Conservation (phyloP, 2,888 invertebrate genomes). For the Dendrolimus houi region DNA sequence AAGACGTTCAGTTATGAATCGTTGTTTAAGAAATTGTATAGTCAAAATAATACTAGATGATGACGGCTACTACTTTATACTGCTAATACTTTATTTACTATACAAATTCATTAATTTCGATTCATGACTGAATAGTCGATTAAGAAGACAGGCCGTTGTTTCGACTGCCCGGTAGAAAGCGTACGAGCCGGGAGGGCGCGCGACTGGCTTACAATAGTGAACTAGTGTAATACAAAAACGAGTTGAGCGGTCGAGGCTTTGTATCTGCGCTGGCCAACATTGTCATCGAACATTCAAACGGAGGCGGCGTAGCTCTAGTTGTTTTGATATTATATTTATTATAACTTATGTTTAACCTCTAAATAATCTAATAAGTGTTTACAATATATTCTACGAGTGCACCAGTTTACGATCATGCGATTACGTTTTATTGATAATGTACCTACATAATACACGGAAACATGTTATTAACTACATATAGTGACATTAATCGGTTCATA, state of each 20-base stretch:
- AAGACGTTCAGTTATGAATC: background rate
- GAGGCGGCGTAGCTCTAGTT: constrained; percentile 1
- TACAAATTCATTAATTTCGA: background rate
- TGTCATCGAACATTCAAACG: constrained; percentile 73
- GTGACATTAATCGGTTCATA: constrained; percentile 1
- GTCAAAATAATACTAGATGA: too few species aligned
- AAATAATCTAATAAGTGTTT: background rate
- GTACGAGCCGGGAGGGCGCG: constrained; percentile 23
- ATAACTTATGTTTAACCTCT: background rate
- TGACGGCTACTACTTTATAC: too few species aligned
- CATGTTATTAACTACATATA: constrained; percentile 6
- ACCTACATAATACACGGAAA: background rate
- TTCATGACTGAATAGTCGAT: background rate
- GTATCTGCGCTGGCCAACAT: constrained; percentile 48
- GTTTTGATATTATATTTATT: background rate
- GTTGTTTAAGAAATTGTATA: background rate
- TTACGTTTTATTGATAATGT: background rate
- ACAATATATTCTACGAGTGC: background rate
- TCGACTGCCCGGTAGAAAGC: constrained; percentile 28
- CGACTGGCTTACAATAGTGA: constrained; percentile 10
- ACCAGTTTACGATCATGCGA: background rate
- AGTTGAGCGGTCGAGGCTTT: constrained; percentile 16
- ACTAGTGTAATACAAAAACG: constrained; percentile 11
- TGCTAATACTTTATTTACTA: background rate
- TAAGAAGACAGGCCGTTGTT: constrained; percentile 23